These are phyloP conservation scores for Hippocampus mohnikei DNA, from an alignment of 2,113 vertebrate genomes.

Conservation along the genomic window DNA sequence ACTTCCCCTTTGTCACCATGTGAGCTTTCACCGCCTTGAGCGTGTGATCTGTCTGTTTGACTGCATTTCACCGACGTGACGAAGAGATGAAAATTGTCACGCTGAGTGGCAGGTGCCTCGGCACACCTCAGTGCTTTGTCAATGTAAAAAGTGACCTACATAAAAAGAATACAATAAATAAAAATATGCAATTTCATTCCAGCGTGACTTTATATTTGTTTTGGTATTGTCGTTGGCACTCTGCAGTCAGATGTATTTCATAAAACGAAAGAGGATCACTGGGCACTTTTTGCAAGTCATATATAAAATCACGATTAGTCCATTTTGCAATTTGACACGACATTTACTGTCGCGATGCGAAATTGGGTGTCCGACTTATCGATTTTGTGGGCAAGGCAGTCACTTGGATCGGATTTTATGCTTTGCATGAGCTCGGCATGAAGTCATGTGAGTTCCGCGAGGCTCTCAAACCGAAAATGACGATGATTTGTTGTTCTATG, in stretches of 20 bases:
- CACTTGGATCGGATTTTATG: slow-evolving; percentile 31
- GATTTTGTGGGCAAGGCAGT: slow-evolving; percentile 18
- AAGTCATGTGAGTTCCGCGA: slow-evolving; percentile 64
- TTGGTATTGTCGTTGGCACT: too few species aligned
- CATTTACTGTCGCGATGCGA: neutral
- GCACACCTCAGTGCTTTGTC: neutral
- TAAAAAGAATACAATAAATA: neutral
- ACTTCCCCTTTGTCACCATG: neutral
- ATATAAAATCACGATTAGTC: neutral
- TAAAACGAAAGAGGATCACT: too few species aligned
- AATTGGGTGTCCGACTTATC: slow-evolving; percentile 25
- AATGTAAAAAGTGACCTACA: neutral
- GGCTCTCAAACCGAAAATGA: slow-evolving; percentile 68
- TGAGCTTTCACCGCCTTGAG: neutral
- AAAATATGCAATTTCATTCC: neutral
- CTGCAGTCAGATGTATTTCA: too few species aligned
- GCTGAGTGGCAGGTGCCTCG: neutral
- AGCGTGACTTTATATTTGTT: neutral
- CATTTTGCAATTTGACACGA: neutral
- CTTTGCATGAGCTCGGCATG: slow-evolving; percentile 60
- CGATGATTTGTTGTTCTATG: slow-evolving; percentile 64
- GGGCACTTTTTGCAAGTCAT: neutral
- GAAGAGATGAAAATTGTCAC: neutral
- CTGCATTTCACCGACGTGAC: neutral
- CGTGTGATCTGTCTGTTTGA: neutral